These are phyloP conservation scores for Rhynchonema sp. DNA, from an alignment of 2,888 invertebrate species.

Conservation along the genomic window DNA sequence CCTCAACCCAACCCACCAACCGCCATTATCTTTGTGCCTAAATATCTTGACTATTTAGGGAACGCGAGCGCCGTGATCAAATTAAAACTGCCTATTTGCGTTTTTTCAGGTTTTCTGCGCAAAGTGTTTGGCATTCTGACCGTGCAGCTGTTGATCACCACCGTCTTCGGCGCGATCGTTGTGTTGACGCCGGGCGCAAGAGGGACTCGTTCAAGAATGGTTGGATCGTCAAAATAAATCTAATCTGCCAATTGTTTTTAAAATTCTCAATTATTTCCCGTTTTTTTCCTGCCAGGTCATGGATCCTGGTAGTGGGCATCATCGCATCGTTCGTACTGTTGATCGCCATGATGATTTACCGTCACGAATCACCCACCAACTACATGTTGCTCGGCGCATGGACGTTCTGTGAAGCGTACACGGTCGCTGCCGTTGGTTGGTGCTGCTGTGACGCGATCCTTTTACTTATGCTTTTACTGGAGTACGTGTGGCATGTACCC, in stretches of 20 bases:
- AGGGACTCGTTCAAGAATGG: slow-evolving; percentile 28
- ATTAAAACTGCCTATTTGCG: background rate
- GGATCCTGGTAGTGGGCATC: slow-evolving; percentile 31
- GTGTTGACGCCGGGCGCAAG: slow-evolving; percentile 29
- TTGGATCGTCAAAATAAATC: slow-evolving; percentile 10
- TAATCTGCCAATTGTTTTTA: background rate
- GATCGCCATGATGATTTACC: slow-evolving; percentile 49
- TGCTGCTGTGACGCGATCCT: background rate
- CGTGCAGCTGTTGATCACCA: slow-evolving; percentile 52
- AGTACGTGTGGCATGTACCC: too few species aligned
- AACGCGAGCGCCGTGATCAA: background rate
- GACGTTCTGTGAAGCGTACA: slow-evolving; percentile 58
- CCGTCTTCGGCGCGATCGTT: slow-evolving; percentile 29
- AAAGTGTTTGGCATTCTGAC: slow-evolving; percentile 66
- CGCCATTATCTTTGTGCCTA: too few species aligned
- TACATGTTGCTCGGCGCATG: slow-evolving; percentile 52
- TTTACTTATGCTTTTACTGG: background rate
- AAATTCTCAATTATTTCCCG: background rate
- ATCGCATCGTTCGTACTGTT: slow-evolving; percentile 44
- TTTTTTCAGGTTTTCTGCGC: slow-evolving; percentile 46
- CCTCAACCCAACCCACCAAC: too few species aligned
- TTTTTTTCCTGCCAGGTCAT: slow-evolving; percentile 29
- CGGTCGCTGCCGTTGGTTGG: slow-evolving; percentile 48
- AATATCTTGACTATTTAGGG: background rate
- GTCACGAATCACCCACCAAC: slow-evolving; percentile 56